A percentile compares a stretch with the other conserved stretches of the same genome.
Conservation (phyloP, 2,888 invertebrate species). For the Amphipyra berbera region DNA sequence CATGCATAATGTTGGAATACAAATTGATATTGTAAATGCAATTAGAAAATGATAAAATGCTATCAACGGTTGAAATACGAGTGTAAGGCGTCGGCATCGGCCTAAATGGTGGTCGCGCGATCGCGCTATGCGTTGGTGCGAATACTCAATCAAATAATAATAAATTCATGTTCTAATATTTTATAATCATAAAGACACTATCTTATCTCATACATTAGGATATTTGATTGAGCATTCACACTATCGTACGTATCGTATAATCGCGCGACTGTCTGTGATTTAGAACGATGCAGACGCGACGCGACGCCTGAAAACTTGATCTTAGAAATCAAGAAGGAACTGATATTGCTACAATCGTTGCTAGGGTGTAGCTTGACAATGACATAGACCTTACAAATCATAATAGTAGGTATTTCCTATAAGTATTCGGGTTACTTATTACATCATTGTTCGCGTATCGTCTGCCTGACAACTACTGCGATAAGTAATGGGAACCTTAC, state of each 20-base stretch:
- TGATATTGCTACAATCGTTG: conserved; percentile 26
- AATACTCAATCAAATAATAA: no score
- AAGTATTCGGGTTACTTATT: conserved; percentile 40
- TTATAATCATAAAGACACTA: no score
- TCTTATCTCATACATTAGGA: no score
- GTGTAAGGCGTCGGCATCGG: no score
- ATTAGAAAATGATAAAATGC: background rate
- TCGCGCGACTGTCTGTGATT: no score
- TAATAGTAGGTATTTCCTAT: conserved; percentile 32
- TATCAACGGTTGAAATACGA: conserved; percentile 2
- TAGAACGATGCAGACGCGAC: no score
- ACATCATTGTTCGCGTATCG: conserved; percentile 30
- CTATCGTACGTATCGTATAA: no score
- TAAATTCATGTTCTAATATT: no score
- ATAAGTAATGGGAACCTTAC: conserved; percentile 35
- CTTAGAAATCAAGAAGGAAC: conserved; percentile 21
- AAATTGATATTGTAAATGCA: background rate
- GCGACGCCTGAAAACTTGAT: background rate
- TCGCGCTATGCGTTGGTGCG: no score
- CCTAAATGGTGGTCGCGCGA: no score
- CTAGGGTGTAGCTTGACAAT: conserved; percentile 39
- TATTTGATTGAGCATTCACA: no score
- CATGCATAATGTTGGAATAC: background rate
- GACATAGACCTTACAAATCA: conserved; percentile 22
- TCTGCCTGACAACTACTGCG: conserved; percentile 23